phyloP scores from a whole-genome alignment of 2,888 invertebrate species.

The Arrhopalites spinosus region DNA sequence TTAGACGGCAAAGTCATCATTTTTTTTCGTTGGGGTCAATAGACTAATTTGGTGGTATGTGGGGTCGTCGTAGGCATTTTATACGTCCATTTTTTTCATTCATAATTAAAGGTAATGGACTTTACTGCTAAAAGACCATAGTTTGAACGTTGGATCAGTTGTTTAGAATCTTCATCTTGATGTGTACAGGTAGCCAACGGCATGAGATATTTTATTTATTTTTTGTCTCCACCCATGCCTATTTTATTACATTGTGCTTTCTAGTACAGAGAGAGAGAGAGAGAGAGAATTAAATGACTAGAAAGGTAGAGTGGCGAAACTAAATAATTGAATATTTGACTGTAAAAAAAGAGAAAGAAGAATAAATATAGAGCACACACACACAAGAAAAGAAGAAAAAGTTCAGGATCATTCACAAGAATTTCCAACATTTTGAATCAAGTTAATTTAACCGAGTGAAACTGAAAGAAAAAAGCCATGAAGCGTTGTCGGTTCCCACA shows the following conservation, averaged over 20 bases:
- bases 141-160: too few relatives aligned
- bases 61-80: neutral
- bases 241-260: neutral
- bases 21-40: neutral
- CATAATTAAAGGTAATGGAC: too few relatives aligned
- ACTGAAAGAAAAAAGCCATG: slow-evolving; percentile 8
- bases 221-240: neutral
- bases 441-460: slow-evolving; percentile 32
- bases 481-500: neutral
- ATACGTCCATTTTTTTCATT: too few relatives aligned
- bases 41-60: neutral
- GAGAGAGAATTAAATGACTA: neutral
- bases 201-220: too few relatives aligned
- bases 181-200: too few relatives aligned
- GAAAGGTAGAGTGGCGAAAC: neutral
- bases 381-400: neutral
- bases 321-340: neutral
- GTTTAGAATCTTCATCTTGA: too few relatives aligned
- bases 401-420: slow-evolving; percentile 10
- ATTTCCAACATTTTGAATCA: neutral
- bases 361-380: neutral
- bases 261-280: neutral
- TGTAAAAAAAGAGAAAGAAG: neutral
- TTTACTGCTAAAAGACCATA: too few relatives aligned
- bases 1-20: neutral